A percentile compares a stretch with the other conserved stretches of the same genome.
Conservation (phyloP, 2,888 invertebrate genomes). For the Celastrina argiolus region DNA sequence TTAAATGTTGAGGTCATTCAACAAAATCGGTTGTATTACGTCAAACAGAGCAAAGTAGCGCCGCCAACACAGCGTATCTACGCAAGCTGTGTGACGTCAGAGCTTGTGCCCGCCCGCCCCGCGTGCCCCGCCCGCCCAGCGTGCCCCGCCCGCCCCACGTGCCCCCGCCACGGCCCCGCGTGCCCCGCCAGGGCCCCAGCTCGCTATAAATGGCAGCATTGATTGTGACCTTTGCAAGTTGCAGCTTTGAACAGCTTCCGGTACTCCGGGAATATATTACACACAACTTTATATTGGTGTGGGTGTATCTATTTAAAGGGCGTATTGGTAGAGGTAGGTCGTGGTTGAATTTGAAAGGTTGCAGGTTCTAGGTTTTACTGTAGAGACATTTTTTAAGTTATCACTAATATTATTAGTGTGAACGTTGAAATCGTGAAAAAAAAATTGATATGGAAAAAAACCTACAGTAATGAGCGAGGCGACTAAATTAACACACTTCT, state of each 20-base stretch:
- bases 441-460: too few species aligned
- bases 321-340: too few species aligned
- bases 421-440: too few species aligned
- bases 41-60: neutral
- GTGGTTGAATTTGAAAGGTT: too few species aligned
- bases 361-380: too few species aligned
- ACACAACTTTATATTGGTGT: neutral
- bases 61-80: neutral
- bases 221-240: slow-evolving; percentile 55
- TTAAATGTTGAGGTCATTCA: too few species aligned
- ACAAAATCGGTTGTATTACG: neutral
- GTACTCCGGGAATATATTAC: neutral
- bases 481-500: too few species aligned
- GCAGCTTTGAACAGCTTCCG: slow-evolving; percentile 36
- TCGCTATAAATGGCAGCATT: slow-evolving; percentile 52
- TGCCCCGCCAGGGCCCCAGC: neutral
- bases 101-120: neutral
- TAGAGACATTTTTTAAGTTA: too few species aligned
- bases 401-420: too few species aligned
- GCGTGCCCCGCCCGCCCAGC: neutral
- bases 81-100: slow-evolving; percentile 5
- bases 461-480: too few species aligned
- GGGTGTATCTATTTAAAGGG: too few species aligned
- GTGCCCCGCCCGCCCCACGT: slow-evolving; percentile 30
- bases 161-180: neutral